Percentiles rank a stretch among this genome's conserved stretches.
Evolutionary conservation across 2,797 vertebrate species (phyloP).

Genomic region (Acanthurus tractus): DNA sequence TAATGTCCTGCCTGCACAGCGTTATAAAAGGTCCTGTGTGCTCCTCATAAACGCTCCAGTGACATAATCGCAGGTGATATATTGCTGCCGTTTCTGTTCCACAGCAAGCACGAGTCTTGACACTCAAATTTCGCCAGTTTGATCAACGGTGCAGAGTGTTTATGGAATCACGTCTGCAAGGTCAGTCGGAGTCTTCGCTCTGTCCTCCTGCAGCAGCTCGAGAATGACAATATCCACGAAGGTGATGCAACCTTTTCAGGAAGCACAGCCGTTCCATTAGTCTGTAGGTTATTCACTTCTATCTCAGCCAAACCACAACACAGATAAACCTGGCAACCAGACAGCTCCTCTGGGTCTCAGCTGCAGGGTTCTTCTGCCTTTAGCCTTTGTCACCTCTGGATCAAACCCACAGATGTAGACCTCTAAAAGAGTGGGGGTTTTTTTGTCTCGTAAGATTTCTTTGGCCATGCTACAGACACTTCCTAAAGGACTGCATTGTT

Average conservation of each 20-base stretch:
- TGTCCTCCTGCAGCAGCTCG: not conserved
- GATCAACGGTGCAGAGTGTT: constrained; percentile 56
- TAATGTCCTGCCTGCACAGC: constrained; percentile 6
- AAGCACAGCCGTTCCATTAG: not conserved
- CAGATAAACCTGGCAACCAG: not conserved
- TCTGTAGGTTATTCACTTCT: constrained; percentile 1
- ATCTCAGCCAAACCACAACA: constrained; percentile 16
- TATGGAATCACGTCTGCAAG: constrained; percentile 42
- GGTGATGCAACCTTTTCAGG: constrained; percentile 22
- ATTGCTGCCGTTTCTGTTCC: constrained; percentile 33
- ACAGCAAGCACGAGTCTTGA: constrained; percentile 14
- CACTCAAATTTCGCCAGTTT: constrained; percentile 36
- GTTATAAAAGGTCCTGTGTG: constrained; percentile 19
- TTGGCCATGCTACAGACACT: not conserved
- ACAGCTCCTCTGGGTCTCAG: not conserved
- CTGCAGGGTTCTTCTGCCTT: not conserved
- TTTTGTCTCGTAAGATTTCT: not conserved
- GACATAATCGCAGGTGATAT: constrained; percentile 51
- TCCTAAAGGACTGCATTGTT: not conserved
- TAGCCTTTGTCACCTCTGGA: constrained; percentile 1
- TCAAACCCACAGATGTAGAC: constrained; percentile 10
- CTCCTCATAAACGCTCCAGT: constrained; percentile 22
- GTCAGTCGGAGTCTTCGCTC: constrained; percentile 21
- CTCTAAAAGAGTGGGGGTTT: not conserved
- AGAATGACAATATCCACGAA: constrained; percentile 15